Evolutionary conservation across 2,113 vertebrate species (phyloP).

Genomic region (Clarias gariepinus): DNA sequence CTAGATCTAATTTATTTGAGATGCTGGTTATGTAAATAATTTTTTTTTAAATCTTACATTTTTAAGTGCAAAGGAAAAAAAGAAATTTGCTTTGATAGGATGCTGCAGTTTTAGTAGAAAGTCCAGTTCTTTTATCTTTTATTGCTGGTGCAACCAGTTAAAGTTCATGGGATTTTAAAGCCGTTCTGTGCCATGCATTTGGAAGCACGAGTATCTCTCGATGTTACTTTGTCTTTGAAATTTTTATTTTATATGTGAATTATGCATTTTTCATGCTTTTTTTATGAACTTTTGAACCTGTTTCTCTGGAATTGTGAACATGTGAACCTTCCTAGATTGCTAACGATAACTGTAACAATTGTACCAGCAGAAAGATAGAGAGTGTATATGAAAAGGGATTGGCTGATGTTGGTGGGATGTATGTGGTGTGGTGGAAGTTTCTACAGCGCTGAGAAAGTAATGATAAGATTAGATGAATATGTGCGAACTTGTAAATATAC

Average conservation of each 20-base stretch:
- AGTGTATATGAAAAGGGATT: neutral
- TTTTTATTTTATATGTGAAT: neutral
- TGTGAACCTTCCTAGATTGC: neutral
- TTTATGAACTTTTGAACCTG: neutral
- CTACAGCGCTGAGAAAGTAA: neutral
- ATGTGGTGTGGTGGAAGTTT: neutral
- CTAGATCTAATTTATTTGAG: neutral
- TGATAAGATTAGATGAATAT: neutral
- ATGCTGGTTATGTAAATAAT: neutral
- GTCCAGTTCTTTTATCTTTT: neutral
- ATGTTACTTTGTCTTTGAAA: neutral
- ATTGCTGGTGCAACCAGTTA: neutral
- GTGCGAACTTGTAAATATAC: neutral
- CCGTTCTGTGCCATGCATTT: neutral
- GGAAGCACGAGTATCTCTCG: neutral
- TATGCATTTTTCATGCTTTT: neutral
- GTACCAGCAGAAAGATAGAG: neutral
- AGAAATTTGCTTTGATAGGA: neutral
- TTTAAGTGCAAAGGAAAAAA: neutral
- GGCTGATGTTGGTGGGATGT: neutral
- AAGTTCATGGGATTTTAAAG: neutral
- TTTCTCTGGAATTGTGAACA: neutral
- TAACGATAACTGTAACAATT: neutral
- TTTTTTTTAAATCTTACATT: neutral
- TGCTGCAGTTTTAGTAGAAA: neutral